phyloP scores from a whole-genome alignment of 2,888 invertebrate species.

The Hermaeophaga mercurialis region DNA sequence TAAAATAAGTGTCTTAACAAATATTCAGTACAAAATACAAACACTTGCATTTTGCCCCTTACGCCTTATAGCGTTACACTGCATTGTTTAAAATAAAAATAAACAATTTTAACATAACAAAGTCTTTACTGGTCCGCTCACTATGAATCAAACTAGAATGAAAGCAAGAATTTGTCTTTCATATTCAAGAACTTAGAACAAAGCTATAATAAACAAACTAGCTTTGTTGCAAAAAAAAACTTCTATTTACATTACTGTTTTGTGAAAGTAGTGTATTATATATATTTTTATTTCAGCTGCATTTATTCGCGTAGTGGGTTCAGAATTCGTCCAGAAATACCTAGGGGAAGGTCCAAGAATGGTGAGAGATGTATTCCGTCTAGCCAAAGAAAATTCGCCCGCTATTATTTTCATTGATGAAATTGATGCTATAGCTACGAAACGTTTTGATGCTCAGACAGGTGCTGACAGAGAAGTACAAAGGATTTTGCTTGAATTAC shows the following conservation, averaged over 20 bases:
- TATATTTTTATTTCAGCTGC: conserved; percentile 68
- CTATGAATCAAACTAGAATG: no score
- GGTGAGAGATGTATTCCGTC: conserved; percentile 98
- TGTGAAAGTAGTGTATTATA: neutral
- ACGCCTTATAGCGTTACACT: no score
- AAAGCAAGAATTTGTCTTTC: no score
- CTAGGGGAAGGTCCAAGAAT: conserved; percentile 98
- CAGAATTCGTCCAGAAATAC: conserved; percentile 99
- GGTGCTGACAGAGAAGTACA: conserved; percentile 99
- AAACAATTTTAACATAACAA: no score
- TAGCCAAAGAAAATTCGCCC: conserved; percentile 98
- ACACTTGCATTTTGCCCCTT: no score
- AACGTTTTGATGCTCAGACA: conserved; percentile 97
- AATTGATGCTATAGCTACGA: conserved; percentile 99
- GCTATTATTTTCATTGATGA: conserved; percentile 99
- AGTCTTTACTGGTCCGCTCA: no score
- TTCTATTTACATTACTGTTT: no score
- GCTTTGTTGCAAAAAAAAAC: no score
- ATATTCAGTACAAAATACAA: no score
- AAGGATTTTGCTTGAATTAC: conserved; percentile 91
- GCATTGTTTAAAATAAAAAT: no score
- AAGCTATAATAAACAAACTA: neutral
- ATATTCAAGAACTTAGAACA: no score
- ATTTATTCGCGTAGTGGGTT: conserved; percentile 98
- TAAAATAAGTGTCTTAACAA: no score